phyloP scores from a whole-genome alignment of 2,113 vertebrate genomes.

The Natator depressus region DNA sequence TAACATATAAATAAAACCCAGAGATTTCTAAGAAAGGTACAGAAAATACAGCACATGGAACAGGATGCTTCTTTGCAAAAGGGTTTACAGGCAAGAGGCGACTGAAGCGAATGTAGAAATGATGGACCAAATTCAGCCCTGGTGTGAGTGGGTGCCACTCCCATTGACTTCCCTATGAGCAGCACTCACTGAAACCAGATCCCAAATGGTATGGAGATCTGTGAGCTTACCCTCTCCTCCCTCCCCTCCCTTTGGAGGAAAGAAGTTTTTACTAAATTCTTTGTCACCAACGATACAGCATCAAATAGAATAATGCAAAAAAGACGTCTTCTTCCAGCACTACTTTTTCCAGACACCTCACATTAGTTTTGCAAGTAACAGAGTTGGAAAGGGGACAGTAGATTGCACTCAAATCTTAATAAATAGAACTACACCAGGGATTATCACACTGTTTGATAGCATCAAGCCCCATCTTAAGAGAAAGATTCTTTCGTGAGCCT shows the following conservation, averaged over 20 bases:
- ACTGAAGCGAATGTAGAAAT: fast-evolving
- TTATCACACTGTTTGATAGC: not conserved
- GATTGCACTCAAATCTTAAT: not conserved
- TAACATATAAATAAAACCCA: not conserved
- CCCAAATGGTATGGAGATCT: fast-evolving
- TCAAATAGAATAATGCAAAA: not conserved
- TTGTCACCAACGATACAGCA: not conserved
- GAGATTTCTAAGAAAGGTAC: not conserved
- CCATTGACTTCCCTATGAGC: fast-evolving
- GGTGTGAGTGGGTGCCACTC: not conserved
- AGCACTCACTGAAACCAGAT: not conserved
- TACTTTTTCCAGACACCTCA: not conserved
- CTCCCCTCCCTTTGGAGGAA: not conserved
- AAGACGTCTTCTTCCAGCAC: not conserved
- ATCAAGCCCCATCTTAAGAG: not conserved
- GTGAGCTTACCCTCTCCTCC: not conserved
- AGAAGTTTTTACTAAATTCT: not conserved
- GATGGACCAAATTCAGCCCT: fast-evolving
- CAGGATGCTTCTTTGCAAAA: not conserved
- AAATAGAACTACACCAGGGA: not conserved
- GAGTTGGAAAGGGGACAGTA: not conserved
- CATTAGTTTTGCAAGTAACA: not conserved
- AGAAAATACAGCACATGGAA: fast-evolving
- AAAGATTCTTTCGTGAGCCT: not conserved
- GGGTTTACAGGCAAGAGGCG: fast-evolving